Percentiles rank a stretch among this genome's conserved stretches.
phyloP scores from a whole-genome alignment of 2,113 vertebrate species.

The Chauna torquata region DNA sequence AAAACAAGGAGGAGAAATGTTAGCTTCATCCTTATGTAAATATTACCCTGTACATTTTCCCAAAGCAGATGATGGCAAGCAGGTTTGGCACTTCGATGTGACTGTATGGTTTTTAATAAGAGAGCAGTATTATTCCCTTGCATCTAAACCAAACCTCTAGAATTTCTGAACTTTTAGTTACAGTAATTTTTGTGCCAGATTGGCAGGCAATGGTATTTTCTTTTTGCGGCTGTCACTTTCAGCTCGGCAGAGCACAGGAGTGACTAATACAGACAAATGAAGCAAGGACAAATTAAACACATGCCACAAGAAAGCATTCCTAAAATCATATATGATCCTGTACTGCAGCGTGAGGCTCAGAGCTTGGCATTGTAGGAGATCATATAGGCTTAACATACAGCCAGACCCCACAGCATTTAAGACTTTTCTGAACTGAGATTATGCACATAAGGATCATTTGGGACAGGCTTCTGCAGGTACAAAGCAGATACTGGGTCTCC shows the following conservation, averaged over 20 bases:
- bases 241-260: not conserved
- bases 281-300: slow-evolving; percentile 11
- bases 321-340: not conserved
- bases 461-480: not conserved
- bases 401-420: not conserved
- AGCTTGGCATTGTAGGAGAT: not conserved
- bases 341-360: not conserved
- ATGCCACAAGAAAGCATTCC: not conserved
- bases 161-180: not conserved
- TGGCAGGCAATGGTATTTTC: slow-evolving; percentile 21
- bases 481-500: not conserved
- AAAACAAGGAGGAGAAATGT: not conserved
- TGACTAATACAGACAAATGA: slow-evolving; percentile 8
- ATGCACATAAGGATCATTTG: not conserved
- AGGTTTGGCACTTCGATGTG: not conserved
- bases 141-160: not conserved
- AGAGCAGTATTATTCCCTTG: not conserved
- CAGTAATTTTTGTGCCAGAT: not conserved
- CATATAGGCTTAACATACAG: not conserved
- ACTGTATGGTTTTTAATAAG: not conserved
- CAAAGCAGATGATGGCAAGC: not conserved
- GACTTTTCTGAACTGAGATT: not conserved
- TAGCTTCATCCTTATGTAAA: not conserved
- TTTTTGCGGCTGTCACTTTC: slow-evolving; percentile 24
- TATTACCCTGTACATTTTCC: not conserved